Conservation (phyloP, 2,113 vertebrate species). For the Scomber colias region DNA sequence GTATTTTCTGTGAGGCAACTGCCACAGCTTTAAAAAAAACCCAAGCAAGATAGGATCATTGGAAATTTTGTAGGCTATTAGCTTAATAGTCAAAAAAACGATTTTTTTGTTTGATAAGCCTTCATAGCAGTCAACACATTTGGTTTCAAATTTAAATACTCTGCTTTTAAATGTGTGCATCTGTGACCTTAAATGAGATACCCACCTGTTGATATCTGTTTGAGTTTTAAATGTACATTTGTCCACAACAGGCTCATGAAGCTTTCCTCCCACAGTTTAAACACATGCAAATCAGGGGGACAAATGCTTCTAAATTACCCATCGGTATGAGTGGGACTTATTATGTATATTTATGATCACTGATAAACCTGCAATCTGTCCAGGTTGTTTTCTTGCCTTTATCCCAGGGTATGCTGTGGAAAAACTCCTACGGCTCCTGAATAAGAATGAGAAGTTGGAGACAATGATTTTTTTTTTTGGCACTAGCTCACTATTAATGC, state of each 20-base stretch:
- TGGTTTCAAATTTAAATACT: conserved; percentile 20
- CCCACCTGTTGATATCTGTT: background rate
- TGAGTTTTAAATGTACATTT: conserved; percentile 19
- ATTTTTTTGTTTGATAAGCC: background rate
- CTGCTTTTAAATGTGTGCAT: conserved; percentile 13
- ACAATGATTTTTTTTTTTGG: conserved; percentile 54
- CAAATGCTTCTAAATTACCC: conserved; percentile 68
- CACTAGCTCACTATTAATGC: conserved; percentile 22
- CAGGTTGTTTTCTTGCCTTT: conserved; percentile 46
- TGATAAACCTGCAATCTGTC: conserved; percentile 39
- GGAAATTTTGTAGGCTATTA: background rate
- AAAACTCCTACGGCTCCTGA: conserved; percentile 43
- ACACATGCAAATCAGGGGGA: conserved; percentile 64
- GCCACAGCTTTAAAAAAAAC: conserved; percentile 1
- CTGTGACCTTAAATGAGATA: background rate
- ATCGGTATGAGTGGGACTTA: conserved; percentile 50
- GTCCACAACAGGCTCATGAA: background rate
- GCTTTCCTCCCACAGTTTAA: conserved; percentile 46
- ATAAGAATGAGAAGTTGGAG: conserved; percentile 51
- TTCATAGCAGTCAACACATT: background rate
- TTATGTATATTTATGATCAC: conserved; percentile 52
- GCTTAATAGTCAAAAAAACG: background rate
- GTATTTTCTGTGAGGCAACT: background rate
- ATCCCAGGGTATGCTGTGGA: conserved; percentile 22
- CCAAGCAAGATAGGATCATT: conserved; percentile 1